Conservation (phyloP, 2,113 vertebrate genomes). For the Melanerpes aurifrons region DNA sequence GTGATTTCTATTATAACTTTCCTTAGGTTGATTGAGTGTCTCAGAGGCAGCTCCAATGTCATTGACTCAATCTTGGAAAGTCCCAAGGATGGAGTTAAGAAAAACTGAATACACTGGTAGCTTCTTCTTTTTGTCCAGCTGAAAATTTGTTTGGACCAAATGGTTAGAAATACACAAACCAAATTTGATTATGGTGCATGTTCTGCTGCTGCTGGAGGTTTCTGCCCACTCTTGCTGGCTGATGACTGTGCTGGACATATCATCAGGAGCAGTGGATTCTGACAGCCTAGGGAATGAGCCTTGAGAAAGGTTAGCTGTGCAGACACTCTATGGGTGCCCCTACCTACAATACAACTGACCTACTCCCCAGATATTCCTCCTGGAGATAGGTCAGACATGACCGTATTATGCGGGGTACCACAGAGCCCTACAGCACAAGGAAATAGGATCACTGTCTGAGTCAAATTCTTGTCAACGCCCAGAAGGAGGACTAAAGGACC, state of each 20-base stretch:
- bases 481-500: neutral
- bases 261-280: neutral
- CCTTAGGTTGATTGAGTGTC: neutral
- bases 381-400: neutral
- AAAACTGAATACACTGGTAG: neutral
- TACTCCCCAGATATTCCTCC: neutral
- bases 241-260: neutral
- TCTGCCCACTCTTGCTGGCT: neutral
- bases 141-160: neutral
- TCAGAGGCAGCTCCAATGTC: neutral
- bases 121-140: neutral
- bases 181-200: neutral
- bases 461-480: neutral
- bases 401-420: neutral
- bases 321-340: accelerated
- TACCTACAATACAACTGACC: neutral
- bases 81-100: neutral
- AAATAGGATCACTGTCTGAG: neutral
- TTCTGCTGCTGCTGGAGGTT: neutral
- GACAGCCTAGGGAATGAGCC: neutral
- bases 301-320: neutral
- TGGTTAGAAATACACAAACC: neutral
- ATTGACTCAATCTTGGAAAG: neutral
- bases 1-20: neutral
- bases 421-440: neutral